phyloP scores from a whole-genome alignment of 1,140 invertebrate genomes.

The Sycophila sp. region DNA sequence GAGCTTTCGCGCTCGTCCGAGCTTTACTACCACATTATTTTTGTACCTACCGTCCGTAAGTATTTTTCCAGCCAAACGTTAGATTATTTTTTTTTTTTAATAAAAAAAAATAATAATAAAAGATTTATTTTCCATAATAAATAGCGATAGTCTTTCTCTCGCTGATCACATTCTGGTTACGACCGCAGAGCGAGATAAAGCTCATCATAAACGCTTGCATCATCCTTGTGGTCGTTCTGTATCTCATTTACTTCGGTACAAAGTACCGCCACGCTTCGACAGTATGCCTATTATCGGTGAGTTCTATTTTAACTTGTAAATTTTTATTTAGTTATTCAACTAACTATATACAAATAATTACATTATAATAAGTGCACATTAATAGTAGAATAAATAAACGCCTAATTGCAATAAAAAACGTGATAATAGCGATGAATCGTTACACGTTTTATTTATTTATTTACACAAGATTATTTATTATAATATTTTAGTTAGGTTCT shows the following conservation, averaged over 20 bases:
- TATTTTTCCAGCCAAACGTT: slow-evolving; percentile 2
- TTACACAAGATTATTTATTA: not conserved
- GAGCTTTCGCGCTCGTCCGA: slow-evolving; percentile 69
- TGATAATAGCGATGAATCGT: not conserved
- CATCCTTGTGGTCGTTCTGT: slow-evolving; percentile 69
- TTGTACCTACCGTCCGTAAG: slow-evolving; percentile 72
- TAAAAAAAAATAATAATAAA: not conserved
- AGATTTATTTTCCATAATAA: not conserved
- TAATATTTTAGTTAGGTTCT: slow-evolving; percentile 68
- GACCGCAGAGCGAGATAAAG: slow-evolving; percentile 74
- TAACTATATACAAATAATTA: too few species aligned
- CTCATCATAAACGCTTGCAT: slow-evolving; percentile 71
- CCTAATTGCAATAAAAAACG: not conserved
- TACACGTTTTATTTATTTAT: not conserved
- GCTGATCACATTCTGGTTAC: slow-evolving; percentile 73
- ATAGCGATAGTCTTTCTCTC: slow-evolving; percentile 72
- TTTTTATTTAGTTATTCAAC: too few species aligned
- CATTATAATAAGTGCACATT: too few species aligned
- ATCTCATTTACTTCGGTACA: slow-evolving; percentile 73
- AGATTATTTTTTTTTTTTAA: not conserved
- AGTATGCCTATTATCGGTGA: slow-evolving; percentile 75
- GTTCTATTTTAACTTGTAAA: slow-evolving; percentile 22
- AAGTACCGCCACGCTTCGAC: slow-evolving; percentile 69
- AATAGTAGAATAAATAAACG: too few species aligned
- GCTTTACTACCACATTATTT: slow-evolving; percentile 71